phyloP scores from a whole-genome alignment of 1,140 invertebrate genomes.

The Xylocopa sonorina region DNA sequence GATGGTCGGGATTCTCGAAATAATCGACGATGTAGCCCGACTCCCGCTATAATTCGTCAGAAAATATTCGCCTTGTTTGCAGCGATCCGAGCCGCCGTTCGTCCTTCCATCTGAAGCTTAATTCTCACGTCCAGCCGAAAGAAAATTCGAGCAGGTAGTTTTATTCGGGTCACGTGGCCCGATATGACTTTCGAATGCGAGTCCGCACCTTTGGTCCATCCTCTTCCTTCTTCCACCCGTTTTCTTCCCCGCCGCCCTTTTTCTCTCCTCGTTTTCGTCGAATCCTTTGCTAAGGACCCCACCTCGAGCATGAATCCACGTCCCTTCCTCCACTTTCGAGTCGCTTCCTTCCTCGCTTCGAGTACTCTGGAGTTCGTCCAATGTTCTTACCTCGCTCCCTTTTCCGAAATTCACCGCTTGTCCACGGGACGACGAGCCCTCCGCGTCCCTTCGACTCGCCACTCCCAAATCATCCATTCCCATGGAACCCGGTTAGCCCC shows the following conservation, averaged over 20 bases:
- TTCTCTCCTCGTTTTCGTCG: constrained; percentile 42
- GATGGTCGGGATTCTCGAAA: background rate
- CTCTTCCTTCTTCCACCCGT: constrained; percentile 21
- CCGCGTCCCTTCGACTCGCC: constrained; percentile 37
- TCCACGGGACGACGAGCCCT: background rate
- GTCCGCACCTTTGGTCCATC: constrained; percentile 67
- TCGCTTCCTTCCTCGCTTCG: constrained; percentile 23
- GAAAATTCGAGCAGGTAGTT: constrained; percentile 55
- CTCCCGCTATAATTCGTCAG: constrained; percentile 11
- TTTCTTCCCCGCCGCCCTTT: constrained; percentile 28
- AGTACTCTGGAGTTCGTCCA: constrained; percentile 22
- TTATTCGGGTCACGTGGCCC: constrained; percentile 75
- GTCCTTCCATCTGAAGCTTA: constrained; percentile 42
- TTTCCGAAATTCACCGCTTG: constrained; percentile 29
- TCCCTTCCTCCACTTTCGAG: constrained; percentile 21
- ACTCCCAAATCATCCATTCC: constrained; percentile 50
- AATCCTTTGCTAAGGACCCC: constrained; percentile 11
- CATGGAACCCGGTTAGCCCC: constrained; percentile 31
- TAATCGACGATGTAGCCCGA: background rate
- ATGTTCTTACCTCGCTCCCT: constrained; percentile 17
- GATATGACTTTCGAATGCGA: constrained; percentile 71
- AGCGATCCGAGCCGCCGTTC: constrained; percentile 43
- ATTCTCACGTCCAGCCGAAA: constrained; percentile 60
- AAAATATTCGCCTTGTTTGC: background rate
- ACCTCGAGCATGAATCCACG: constrained; percentile 20